Base-by-base conservation (phyloP, 2,797 vertebrate species). In the Poecilia picta region DNA sequence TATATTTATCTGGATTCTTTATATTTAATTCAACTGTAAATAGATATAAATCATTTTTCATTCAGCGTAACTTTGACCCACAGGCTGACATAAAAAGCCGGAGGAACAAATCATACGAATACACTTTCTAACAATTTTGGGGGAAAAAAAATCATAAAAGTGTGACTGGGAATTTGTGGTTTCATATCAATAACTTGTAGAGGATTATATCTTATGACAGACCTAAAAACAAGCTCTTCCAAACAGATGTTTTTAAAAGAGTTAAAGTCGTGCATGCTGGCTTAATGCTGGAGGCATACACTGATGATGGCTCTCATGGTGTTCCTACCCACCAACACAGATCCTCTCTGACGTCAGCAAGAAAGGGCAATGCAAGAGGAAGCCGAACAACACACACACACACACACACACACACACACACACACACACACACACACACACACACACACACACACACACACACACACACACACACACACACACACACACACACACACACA, bases 321-420 rank as follows among this genome's bases (percentile, higher is more conserved):
- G 73, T 36, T 85, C 59, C 72, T 81, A 57, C 82, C 73, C 74
- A 78, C 78, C 77, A 88, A 88, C 72, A 53, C 74, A 79, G 70
- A 79, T 73, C 72, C 72, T 64, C 81, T 74, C 5, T 90, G 91
- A 91, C 72, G 86, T 89, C 85, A 88, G n/a, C 8, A 77, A 81
- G 62, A 77, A 62, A 85, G 78, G 80, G 74, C 83, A 81, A 51
- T 3, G 55, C 20, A 79, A 81, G 80, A 80, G 45, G 68, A 87
- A 85, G 78, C 80, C n/a, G 28, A 76, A 73, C n/a, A 5, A 45
- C 82, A 79, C 81, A 82, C 33, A 5, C 1, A 18, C 5, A 6
- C 0, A 49, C 5, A 20, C 41, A 8, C 41, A 41, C 41, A 41
- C 41, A 7, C 39, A 7, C 8, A 41, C 39, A 6, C 39, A 41